phyloP scores from a whole-genome alignment of 2,113 vertebrate species.

The Hassar affinis region DNA sequence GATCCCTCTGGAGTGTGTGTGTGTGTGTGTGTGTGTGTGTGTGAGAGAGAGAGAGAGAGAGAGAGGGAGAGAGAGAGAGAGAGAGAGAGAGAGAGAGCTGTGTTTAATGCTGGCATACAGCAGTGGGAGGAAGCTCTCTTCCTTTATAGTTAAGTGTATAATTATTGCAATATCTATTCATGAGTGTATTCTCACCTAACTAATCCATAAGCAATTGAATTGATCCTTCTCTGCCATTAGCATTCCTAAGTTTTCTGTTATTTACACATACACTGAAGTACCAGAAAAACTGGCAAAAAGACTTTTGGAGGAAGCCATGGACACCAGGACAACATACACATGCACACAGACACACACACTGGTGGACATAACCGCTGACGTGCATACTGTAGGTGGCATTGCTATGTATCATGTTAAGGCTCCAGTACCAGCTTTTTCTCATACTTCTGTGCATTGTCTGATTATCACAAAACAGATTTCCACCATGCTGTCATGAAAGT shows the following conservation, averaged over 20 bases:
- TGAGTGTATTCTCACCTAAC: conserved; percentile 5
- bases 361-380: no score
- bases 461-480: not conserved
- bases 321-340: no score
- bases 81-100: not conserved
- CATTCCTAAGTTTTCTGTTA: not conserved
- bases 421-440: no score
- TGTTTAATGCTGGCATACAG: conserved; percentile 13
- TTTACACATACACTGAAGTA: no score
- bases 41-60: not conserved
- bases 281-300: no score
- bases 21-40: not conserved
- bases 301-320: no score
- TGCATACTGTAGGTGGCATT: no score
- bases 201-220: not conserved
- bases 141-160: conserved; percentile 9
- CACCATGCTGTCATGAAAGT: not conserved
- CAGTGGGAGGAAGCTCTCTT: conserved; percentile 1
- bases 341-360: no score
- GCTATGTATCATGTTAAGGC: no score
- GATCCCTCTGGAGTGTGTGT: not conserved
- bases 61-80: not conserved
- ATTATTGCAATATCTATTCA: not conserved
- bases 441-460: no score
- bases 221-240: conserved; percentile 5